Conservation (phyloP, 2,888 invertebrate species). For the Matsumyia berberina region DNA sequence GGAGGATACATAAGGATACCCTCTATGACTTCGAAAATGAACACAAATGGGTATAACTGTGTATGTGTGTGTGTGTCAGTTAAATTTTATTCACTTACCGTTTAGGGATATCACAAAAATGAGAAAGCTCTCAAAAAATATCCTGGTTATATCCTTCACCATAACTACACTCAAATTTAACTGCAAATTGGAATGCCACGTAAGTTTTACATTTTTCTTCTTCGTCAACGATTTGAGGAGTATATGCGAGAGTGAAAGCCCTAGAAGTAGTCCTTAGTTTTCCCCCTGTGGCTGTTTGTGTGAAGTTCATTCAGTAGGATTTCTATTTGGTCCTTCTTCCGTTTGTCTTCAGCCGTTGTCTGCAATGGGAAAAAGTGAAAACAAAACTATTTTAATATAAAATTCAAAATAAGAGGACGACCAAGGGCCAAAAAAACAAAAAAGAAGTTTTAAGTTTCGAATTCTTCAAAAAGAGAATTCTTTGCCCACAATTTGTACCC, state of each 20-base stretch:
- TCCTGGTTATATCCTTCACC: conserved; percentile 75
- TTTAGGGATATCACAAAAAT: conserved; percentile 76
- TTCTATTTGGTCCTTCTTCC: background rate
- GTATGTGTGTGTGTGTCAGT: conserved; percentile 25
- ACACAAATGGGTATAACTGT: conserved; percentile 42
- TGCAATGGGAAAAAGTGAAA: conserved; percentile 54
- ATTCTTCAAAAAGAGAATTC: conserved; percentile 17
- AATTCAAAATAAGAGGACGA: conserved; percentile 46
- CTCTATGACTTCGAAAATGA: conserved; percentile 30
- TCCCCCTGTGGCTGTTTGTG: conserved; percentile 3
- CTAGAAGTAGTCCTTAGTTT: conserved; percentile 17
- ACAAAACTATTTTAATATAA: conserved; percentile 69
- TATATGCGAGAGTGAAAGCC: conserved; percentile 1
- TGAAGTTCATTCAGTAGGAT: conserved; percentile 50
- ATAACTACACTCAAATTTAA: conserved; percentile 76
- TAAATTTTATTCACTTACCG: conserved; percentile 75
- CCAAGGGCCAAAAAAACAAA: conserved; percentile 13
- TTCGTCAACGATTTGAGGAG: conserved; percentile 37
- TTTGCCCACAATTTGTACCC: background rate
- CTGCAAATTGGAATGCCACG: conserved; percentile 74
- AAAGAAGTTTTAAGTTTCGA: conserved; percentile 14
- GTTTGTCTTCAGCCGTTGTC: conserved; percentile 9
- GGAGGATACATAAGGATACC: background rate
- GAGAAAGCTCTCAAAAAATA: conserved; percentile 74
- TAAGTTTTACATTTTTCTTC: conserved; percentile 74